Evolutionary conservation across 2,797 vertebrate genomes (phyloP), one percentile per base, ranked within the genome.

Genomic region (Typhlichthys subterraneus): DNA sequence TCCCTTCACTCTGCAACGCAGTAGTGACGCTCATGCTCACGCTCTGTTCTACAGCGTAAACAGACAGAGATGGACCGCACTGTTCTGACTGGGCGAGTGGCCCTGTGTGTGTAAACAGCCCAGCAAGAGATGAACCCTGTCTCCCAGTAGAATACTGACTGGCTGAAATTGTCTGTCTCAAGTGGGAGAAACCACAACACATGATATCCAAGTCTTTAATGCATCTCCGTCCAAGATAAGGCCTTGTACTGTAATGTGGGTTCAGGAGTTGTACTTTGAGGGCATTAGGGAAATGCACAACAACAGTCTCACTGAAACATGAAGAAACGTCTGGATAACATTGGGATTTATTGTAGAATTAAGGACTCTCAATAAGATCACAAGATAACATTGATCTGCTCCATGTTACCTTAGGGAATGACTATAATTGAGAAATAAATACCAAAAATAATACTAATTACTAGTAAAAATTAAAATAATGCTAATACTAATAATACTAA

Each of bases 71-170:
- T 68, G 73, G 77, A 79, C 79, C 77, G 65, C 67, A 63, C 57
- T 61, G 67, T 49, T 56, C 65, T 74, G 38, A 11, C 53, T 33
- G 65, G 79, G 76, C 76, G 69, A 77, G 85, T 86, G 82, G 83
- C 76, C 65, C 70, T 75, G 61, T 76, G 80, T 82, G 87, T 90
- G 87, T 92, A 91, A 92, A 92, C 89, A 92, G 63, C 77, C 80
- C 74, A 75, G 75, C 76, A 79, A 82, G 83, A 87, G 76, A 76
- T 76, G 75, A 88, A 77, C 68, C 87, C 75, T 74, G 89, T 85
- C 75, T 89, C 86, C 80, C 79, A 65, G 70, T 57, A 73, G 87
- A 87, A 76, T 78, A 70, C 70, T 83, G 82, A 85, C 69, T 55
- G 53, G 71, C 69, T 54, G 46, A 61, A 75, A 59, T 79, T 71